These are phyloP conservation scores for Brevimyrus niger DNA, from an alignment of 2,113 vertebrate species.

Conservation along the genomic window DNA sequence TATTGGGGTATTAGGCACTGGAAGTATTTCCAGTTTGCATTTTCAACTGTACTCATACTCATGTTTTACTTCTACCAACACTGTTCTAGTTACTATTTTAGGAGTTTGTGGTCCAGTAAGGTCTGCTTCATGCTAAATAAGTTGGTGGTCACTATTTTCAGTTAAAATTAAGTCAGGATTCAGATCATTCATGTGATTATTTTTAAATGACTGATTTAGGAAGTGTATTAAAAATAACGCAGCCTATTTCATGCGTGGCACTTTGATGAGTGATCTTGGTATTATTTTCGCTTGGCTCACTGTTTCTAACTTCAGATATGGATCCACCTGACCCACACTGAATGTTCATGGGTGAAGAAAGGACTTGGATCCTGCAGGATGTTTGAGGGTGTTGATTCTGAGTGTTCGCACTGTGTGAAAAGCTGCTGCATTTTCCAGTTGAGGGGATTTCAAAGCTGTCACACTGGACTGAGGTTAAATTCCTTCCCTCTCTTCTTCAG, in stretches of 20 bases:
- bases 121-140: neutral
- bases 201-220: neutral
- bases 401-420: neutral
- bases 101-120: neutral
- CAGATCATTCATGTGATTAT: neutral
- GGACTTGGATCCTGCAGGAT: neutral
- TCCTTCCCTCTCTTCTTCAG: neutral
- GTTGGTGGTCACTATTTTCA: neutral
- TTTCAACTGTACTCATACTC: neutral
- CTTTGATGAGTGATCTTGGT: neutral
- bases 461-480: neutral
- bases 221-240: neutral
- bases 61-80: neutral
- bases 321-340: neutral
- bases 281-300: neutral
- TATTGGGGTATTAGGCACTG: neutral
- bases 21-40: neutral
- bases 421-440: conserved; percentile 9
- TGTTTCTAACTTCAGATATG: neutral
- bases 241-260: neutral
- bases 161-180: neutral
- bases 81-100: neutral
- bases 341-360: neutral
- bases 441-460: conserved; percentile 10
- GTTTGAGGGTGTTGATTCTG: neutral